Evolutionary conservation across 1,140 invertebrate genomes (phyloP).

Genomic region (Augochlora pura): DNA sequence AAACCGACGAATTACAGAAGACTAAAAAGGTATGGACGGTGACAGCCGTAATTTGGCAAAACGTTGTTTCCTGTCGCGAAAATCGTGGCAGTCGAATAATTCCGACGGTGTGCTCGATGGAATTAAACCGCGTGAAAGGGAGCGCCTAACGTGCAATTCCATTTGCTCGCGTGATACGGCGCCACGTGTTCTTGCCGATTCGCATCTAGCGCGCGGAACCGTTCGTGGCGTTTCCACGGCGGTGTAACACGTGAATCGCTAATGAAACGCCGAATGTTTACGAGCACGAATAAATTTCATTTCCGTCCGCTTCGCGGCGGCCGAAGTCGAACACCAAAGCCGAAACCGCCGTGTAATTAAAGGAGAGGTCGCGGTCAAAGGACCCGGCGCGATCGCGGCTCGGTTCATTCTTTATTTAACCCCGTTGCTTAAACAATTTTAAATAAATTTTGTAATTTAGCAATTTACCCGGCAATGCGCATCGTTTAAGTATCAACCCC

Average conservation of each 20-base stretch:
- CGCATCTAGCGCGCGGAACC: not conserved
- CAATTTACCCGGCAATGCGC: too few relatives aligned
- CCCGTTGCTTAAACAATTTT: too few relatives aligned
- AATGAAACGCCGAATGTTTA: conserved; percentile 27
- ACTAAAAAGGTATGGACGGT: too few relatives aligned
- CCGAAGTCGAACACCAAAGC: not conserved
- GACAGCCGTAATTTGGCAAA: too few relatives aligned
- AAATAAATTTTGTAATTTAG: too few relatives aligned
- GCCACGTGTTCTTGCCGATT: not conserved
- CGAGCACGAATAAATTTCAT: conserved; percentile 29
- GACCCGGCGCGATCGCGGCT: not conserved
- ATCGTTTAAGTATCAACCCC: too few relatives aligned
- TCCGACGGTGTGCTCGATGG: not conserved
- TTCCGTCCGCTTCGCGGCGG: not conserved
- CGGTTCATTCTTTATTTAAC: too few relatives aligned
- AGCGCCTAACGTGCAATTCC: not conserved
- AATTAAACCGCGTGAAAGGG: not conserved
- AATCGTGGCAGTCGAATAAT: too few relatives aligned
- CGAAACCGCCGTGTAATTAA: conserved; percentile 8
- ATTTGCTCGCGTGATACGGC: conserved; percentile 6
- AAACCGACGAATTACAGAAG: too few relatives aligned
- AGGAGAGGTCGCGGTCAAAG: conserved; percentile 23
- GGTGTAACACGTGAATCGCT: conserved; percentile 19
- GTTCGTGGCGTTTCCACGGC: not conserved
- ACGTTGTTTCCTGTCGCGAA: too few relatives aligned